phyloP scores from a whole-genome alignment of 2,113 vertebrate genomes.

The Addax nasomaculatus region DNA sequence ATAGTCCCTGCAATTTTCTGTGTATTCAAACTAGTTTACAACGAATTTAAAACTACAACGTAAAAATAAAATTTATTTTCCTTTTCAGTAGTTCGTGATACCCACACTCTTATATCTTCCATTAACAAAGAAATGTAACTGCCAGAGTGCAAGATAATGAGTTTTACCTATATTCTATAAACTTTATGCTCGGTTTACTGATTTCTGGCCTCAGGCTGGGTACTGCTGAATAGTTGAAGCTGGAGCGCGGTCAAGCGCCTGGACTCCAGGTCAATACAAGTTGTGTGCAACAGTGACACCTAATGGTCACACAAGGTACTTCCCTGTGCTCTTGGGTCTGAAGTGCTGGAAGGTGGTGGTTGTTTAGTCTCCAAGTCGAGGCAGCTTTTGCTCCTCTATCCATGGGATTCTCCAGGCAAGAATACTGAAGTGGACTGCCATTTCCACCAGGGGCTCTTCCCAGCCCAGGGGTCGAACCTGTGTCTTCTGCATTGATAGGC shows the following conservation, averaged over 20 bases:
- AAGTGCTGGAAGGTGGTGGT: not conserved
- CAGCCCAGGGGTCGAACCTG: not conserved
- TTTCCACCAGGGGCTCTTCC: not conserved
- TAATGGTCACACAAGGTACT: not conserved
- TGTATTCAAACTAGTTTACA: not conserved
- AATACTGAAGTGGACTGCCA: not conserved
- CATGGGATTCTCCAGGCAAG: not conserved
- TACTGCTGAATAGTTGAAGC: fast-evolving
- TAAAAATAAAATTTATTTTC: not conserved
- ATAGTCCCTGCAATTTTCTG: not conserved
- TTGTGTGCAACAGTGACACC: slow-evolving; percentile 40
- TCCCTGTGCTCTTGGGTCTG: not conserved
- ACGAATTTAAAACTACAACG: not conserved
- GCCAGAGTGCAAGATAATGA: not conserved
- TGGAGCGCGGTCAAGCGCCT: fast-evolving
- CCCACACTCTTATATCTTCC: not conserved
- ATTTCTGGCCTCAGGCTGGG: not conserved
- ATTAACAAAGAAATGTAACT: not conserved
- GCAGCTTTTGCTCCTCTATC: not conserved
- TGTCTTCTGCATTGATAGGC: not conserved
- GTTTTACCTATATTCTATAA: not conserved
- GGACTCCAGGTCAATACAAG: not conserved
- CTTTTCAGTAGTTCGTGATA: not conserved
- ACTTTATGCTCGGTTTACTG: not conserved
- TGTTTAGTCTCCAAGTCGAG: not conserved